These are phyloP conservation scores for Columbina picui DNA, from an alignment of 2,113 vertebrate species.

Conservation along the genomic window DNA sequence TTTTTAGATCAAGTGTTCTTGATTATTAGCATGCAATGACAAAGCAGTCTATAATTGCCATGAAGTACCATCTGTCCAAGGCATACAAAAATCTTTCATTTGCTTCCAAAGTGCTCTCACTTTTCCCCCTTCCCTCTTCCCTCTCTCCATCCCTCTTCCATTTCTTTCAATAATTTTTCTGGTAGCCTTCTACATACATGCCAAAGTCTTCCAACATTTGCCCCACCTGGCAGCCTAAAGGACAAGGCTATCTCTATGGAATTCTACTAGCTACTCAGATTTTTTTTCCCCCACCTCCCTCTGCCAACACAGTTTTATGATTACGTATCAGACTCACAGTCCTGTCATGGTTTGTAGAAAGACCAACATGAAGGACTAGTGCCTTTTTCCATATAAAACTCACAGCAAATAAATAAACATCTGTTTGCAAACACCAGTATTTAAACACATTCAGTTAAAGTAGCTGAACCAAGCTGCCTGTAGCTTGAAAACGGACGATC, in stretches of 20 bases:
- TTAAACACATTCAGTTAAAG: not conserved
- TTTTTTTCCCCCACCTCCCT: not conserved
- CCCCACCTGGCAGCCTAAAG: not conserved
- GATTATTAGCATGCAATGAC: not conserved
- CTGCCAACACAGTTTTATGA: not conserved
- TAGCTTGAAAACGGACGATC: accelerated
- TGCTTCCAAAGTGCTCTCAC: not conserved
- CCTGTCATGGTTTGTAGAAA: not conserved
- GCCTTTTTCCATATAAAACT: accelerated
- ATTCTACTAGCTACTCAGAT: not conserved
- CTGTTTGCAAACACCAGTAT: too few species aligned
- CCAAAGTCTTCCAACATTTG: not conserved
- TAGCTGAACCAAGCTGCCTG: not conserved
- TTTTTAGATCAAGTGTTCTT: not conserved
- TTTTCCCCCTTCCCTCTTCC: not conserved
- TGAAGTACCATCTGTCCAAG: not conserved
- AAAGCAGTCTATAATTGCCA: not conserved
- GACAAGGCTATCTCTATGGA: too few species aligned
- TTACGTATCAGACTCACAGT: accelerated
- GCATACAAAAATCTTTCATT: not conserved
- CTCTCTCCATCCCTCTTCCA: not conserved
- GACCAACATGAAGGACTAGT: accelerated
- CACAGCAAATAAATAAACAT: not conserved
- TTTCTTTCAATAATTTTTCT: not conserved
- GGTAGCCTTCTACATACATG: not conserved